These are phyloP conservation scores for Oncorhynchus masou DNA, from an alignment of 2,113 vertebrate genomes.

Conservation along the genomic window DNA sequence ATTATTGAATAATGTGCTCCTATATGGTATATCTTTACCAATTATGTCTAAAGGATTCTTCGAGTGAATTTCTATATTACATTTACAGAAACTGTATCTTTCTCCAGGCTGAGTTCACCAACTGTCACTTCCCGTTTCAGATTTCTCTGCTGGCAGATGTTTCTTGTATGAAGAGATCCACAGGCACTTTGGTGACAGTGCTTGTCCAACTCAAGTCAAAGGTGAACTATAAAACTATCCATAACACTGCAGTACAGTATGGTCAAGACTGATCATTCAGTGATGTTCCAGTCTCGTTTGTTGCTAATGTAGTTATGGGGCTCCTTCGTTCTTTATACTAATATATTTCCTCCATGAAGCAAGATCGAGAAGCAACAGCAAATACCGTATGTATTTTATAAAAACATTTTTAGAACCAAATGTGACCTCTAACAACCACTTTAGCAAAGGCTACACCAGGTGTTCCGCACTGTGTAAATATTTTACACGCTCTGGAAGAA, in stretches of 20 bases:
- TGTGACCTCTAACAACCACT: constrained; percentile 39
- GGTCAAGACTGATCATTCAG: neutral
- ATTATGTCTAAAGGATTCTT: constrained; percentile 5
- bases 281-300: neutral
- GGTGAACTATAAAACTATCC: constrained; percentile 7
- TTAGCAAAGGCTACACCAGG: constrained; percentile 58
- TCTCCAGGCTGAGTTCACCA: constrained; percentile 20
- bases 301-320: neutral
- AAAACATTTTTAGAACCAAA: constrained; percentile 25
- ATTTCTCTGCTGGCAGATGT: constrained; percentile 61
- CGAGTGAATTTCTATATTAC: constrained; percentile 16
- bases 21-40: neutral
- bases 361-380: neutral
- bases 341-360: neutral
- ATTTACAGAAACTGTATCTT: constrained; percentile 33
- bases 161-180: constrained; percentile 47
- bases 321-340: constrained; percentile 4
- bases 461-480: constrained; percentile 64
- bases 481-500: constrained; percentile 61
- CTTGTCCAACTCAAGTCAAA: constrained; percentile 50
- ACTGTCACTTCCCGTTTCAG: constrained; percentile 51
- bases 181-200: constrained; percentile 37
- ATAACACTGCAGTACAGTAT: constrained; percentile 7
- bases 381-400: neutral
- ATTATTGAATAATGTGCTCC: neutral